Evolutionary conservation across 2,888 invertebrate genomes (phyloP), one percentile per base, ranked within the genome.

Genomic region (Amorpha juglandis): DNA sequence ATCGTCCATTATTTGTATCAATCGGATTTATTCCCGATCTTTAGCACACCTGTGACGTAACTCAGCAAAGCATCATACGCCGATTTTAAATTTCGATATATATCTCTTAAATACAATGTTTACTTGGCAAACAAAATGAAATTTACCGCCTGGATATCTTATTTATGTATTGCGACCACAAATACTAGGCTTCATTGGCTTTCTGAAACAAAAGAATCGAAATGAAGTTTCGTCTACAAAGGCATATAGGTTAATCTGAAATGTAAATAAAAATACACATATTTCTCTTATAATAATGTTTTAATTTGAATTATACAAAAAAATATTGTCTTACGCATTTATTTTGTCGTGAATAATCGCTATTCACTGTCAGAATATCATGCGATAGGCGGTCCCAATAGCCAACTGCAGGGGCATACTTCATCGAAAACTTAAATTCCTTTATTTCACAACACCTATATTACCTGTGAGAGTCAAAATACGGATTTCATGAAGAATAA

Each of bases 121-220:
- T 72, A 72, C 66, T 68, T 64, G 69, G 62, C 71, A 70, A 79
- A 75, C 68, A 78, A 74, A 78, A 80, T 78, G 69, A 67, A 67
- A 77, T 78, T 76, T 79, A 75, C 75, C 71, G 73, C 76, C 71
- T 70, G 70, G 73, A 70, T 64, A 58, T 67, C 63, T 70, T 75
- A 77, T 74, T 78, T 79, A 79, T 73, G 70, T 75, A 76, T 76
- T 76, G 70, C 69, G 66, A 78, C 67, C 70, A 73, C 73, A 81
- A 78, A 65, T 79, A 74, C 71, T 68, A 63, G n/a, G 63, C 66
- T 35, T 63, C 12, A 73, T 75, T 73, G 73, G 67, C 71, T 69
- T 70, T 76, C 91, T 91, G 89, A 86, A 91, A 92, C 90, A 92
- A 91, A 91, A 92, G 86, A 93, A 92, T 82, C 84, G 63, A 92